A percentile compares a stretch with the other conserved stretches of the same genome.
Evolutionary conservation across 2,113 vertebrate species (phyloP).

Genomic region (Agapornis roseicollis): DNA sequence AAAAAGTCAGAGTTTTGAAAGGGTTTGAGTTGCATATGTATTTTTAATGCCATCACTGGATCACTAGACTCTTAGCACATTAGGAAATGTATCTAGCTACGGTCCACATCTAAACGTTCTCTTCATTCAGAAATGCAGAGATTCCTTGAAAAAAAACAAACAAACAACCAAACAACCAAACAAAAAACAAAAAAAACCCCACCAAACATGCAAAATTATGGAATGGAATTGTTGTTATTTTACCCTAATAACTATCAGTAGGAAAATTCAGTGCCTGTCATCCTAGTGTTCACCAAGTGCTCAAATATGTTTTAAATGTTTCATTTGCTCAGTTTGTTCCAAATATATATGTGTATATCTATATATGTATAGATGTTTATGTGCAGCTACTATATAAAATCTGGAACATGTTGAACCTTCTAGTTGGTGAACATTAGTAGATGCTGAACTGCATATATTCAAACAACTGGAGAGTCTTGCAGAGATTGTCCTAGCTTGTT

Average conservation of each 20-base stretch:
- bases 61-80: not conserved
- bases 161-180: not conserved
- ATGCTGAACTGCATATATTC: not conserved
- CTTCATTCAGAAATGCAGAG: constrained; percentile 8
- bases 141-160: not conserved
- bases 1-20: constrained; percentile 73
- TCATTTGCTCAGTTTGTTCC: not conserved
- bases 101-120: not conserved
- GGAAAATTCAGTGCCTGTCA: not conserved
- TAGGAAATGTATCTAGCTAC: not conserved
- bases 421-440: not conserved
- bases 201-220: not conserved
- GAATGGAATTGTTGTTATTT: not conserved
- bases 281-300: not conserved
- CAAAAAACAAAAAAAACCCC: too few relatives aligned
- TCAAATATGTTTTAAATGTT: not conserved
- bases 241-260: not conserved
- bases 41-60: constrained; percentile 47
- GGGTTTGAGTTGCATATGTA: constrained; percentile 57
- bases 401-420: not conserved
- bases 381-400: not conserved
- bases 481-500: not conserved
- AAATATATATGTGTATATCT: not conserved
- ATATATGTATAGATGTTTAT: not conserved
- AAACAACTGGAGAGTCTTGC: not conserved